Evolutionary conservation across 2,888 invertebrate genomes (phyloP).

Genomic region (Lasioglossum pauxillum): DNA sequence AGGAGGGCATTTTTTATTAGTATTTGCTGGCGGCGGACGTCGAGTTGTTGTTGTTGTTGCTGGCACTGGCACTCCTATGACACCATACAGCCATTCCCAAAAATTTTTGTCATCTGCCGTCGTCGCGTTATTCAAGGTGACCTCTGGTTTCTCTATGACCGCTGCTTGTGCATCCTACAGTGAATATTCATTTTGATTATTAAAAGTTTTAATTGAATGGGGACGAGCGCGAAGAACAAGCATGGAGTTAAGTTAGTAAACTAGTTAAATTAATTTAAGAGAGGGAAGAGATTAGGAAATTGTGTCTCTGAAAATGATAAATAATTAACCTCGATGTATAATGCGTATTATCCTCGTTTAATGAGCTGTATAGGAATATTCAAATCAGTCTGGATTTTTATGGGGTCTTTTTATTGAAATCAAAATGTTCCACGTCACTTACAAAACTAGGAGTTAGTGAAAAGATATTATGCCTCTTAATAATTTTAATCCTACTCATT

Average conservation of each 20-base stretch:
- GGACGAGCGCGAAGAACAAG: not conserved
- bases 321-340: not conserved
- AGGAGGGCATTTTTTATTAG: constrained; percentile 84
- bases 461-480: not conserved
- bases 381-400: not conserved
- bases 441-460: too few species aligned
- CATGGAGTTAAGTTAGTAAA: not conserved
- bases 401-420: not conserved
- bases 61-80: constrained; percentile 78
- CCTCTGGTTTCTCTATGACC: not conserved
- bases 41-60: constrained; percentile 72
- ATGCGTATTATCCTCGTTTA: not conserved
- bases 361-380: not conserved
- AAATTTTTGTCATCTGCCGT: constrained; percentile 69
- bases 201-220: not conserved
- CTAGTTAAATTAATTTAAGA: not conserved
- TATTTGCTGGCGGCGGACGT: constrained; percentile 75
- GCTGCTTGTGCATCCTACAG: constrained; percentile 28
- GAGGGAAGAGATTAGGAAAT: not conserved
- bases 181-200: constrained; percentile 6
- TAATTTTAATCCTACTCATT: not conserved
- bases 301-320: not conserved
- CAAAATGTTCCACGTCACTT: too few species aligned
- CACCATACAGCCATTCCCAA: constrained; percentile 85
- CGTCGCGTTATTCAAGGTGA: constrained; percentile 14